These are phyloP conservation scores for Stenoptilia bipunctidactyla DNA, from an alignment of 2,888 invertebrate species.

Conservation along the genomic window DNA sequence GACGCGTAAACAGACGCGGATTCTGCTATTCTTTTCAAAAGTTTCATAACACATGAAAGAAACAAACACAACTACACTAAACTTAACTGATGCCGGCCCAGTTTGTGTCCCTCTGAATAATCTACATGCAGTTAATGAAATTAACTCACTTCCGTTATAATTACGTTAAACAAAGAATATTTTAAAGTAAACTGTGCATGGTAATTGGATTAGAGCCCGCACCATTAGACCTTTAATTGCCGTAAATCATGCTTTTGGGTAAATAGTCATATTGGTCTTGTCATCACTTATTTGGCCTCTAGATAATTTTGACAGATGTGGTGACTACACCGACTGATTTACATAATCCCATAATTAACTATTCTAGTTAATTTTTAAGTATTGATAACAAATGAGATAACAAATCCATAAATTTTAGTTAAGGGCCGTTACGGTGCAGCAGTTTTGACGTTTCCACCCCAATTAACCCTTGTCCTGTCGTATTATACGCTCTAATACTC, in stretches of 20 bases:
- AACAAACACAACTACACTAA: neutral
- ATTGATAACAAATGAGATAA: neutral
- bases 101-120: neutral
- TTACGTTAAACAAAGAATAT: constrained; percentile 27
- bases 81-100: neutral
- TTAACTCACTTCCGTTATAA: constrained; percentile 21
- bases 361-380: neutral
- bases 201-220: constrained; percentile 52
- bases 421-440: neutral
- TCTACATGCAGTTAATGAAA: constrained; percentile 9
- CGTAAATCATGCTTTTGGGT: constrained; percentile 21
- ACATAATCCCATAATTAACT: constrained; percentile 2
- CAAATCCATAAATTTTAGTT: neutral
- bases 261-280: constrained; percentile 14
- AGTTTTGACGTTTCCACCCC: neutral
- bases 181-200: constrained; percentile 18
- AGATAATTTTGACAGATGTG: neutral
- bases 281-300: constrained; percentile 14
- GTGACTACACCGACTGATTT: constrained; percentile 6
- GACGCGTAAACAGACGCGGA: constrained; percentile 36
- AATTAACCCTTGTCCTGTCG: constrained; percentile 1
- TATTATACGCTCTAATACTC: constrained; percentile 13
- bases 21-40: constrained; percentile 7
- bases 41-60: constrained; percentile 22
- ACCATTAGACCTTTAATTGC: constrained; percentile 40